Evolutionary conservation across 1,140 invertebrate genomes (phyloP).

Genomic region (Epicauta chinensis): DNA sequence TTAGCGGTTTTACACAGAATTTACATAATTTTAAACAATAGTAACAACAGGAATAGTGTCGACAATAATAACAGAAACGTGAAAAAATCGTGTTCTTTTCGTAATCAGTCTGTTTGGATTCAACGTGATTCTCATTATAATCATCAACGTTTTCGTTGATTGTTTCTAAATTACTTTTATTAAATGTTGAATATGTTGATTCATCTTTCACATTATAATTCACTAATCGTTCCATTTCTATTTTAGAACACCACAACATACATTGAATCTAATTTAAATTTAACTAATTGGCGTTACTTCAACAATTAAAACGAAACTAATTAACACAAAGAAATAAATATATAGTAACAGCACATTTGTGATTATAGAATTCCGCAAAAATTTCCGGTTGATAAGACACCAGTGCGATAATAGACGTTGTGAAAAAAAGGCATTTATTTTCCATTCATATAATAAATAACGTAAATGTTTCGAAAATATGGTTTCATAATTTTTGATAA

Average conservation of each 20-base stretch:
- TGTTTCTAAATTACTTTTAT: slow-evolving; percentile 3
- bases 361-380: slow-evolving; percentile 15
- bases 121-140: slow-evolving; percentile 13
- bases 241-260: slow-evolving; percentile 2
- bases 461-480: no score
- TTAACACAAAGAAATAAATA: slow-evolving; percentile 3
- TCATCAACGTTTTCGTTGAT: slow-evolving; percentile 22
- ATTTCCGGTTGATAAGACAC: slow-evolving; percentile 13
- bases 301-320: no score
- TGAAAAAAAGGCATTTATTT: no score
- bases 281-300: slow-evolving; percentile 5
- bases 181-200: slow-evolving; percentile 32
- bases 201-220: slow-evolving; percentile 31
- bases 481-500: no score
- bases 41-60: slow-evolving; percentile 23
- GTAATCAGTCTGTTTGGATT: no score
- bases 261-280: neutral
- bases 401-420: no score
- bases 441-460: no score
- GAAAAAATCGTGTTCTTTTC: no score
- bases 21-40: no score
- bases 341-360: neutral
- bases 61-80: neutral
- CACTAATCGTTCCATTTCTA: slow-evolving; percentile 32
- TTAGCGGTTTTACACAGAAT: neutral